Percentiles rank a stretch among this genome's conserved stretches.
phyloP scores from a whole-genome alignment of 2,797 vertebrate species.

The Myoxocephalus aenaeus region DNA sequence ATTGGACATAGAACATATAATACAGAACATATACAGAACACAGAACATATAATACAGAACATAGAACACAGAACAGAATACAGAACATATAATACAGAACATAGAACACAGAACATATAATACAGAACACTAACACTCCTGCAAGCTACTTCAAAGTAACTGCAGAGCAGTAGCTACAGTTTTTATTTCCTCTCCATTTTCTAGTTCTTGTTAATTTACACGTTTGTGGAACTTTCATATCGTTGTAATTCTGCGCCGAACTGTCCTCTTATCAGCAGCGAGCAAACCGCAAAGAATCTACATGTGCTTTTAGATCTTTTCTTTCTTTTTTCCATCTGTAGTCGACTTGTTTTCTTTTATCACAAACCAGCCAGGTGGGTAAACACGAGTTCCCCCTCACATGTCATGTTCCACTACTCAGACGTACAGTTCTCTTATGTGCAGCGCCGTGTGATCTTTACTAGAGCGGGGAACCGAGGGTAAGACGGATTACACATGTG shows the following conservation, averaged over 20 bases:
- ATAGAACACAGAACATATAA: no score
- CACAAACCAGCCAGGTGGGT: not conserved
- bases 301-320: not conserved
- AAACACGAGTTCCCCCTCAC: not conserved
- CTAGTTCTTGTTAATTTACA: not conserved
- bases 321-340: no score
- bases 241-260: not conserved
- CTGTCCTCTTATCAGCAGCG: not conserved
- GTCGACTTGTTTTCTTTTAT: not conserved
- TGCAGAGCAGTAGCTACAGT: not conserved
- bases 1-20: no score
- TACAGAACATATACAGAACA: no score
- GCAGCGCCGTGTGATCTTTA: not conserved
- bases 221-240: not conserved
- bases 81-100: no score
- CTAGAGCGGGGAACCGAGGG: not conserved
- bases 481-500: constrained; percentile 37
- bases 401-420: not conserved
- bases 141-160: not conserved
- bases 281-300: not conserved
- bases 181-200: no score
- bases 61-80: no score
- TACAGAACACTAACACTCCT: no score
- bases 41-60: no score
- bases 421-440: not conserved